Evolutionary conservation across 1,140 invertebrate genomes (phyloP).

Genomic region (Anadara kagoshimensis): DNA sequence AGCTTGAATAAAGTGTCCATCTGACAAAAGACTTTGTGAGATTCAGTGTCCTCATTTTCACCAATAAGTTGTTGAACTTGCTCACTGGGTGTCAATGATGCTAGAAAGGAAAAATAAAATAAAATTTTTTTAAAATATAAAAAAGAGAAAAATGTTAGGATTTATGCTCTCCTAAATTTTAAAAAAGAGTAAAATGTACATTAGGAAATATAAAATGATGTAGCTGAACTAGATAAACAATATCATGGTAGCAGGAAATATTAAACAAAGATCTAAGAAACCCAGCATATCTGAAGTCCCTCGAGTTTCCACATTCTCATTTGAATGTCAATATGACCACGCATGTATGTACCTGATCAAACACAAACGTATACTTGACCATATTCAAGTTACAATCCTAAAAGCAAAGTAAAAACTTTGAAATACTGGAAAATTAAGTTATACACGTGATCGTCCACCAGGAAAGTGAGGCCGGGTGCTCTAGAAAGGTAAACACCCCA

Average conservation of each 20-base stretch:
- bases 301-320: too few species aligned
- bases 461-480: too few species aligned
- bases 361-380: too few species aligned
- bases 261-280: too few species aligned
- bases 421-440: too few species aligned
- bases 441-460: too few species aligned
- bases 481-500: neutral
- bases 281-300: too few species aligned
- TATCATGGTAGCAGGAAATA: neutral
- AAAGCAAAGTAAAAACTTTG: too few species aligned
- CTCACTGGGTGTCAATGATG: constrained; percentile 62
- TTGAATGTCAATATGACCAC: too few species aligned
- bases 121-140: neutral
- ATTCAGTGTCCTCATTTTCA: constrained; percentile 82
- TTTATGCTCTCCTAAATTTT: neutral
- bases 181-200: neutral
- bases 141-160: neutral
- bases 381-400: too few species aligned
- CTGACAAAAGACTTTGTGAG: constrained; percentile 85
- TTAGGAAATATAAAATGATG: neutral
- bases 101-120: constrained; percentile 33
- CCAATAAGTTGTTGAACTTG: constrained; percentile 93
- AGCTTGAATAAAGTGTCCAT: constrained; percentile 89
- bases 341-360: too few species aligned
- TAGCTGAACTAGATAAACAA: neutral